A percentile compares a stretch with the other conserved stretches of the same genome.
phyloP scores from a whole-genome alignment of 1,140 invertebrate species.

The Zaprionus vittiger region DNA sequence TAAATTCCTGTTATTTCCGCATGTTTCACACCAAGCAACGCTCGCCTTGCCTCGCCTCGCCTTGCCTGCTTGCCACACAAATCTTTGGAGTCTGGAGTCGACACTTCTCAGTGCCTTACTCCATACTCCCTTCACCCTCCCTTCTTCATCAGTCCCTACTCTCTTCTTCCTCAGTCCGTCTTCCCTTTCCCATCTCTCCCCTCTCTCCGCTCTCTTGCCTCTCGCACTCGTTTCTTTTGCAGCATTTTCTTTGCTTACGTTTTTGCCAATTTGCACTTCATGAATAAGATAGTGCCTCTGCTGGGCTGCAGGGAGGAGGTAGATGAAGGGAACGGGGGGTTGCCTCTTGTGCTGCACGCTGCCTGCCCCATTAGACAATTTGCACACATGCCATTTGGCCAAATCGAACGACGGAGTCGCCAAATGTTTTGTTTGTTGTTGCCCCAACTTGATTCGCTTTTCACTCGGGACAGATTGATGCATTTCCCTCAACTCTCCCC shows the following conservation, averaged over 20 bases:
- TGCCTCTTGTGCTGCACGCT: conserved; percentile 22
- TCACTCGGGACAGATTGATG: conserved; percentile 52
- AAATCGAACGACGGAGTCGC: conserved; percentile 43
- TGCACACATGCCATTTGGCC: conserved; percentile 64
- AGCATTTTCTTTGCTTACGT: conserved; percentile 41
- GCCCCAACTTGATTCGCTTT: conserved; percentile 45
- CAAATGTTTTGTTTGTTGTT: conserved; percentile 52
- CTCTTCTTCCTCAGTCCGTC: not conserved
- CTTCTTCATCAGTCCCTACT: not conserved
- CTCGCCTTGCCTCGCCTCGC: not conserved
- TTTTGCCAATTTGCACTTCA: conserved; percentile 79
- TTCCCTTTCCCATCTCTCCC: not conserved
- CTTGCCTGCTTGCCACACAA: conserved; percentile 39
- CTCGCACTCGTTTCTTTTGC: not conserved
- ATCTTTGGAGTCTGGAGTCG: conserved; percentile 24
- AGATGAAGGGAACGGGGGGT: not conserved
- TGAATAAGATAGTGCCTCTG: conserved; percentile 66
- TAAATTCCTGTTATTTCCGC: conserved; percentile 80
- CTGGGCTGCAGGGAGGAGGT: not conserved
- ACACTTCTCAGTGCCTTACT: not conserved
- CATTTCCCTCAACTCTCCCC: conserved; percentile 6
- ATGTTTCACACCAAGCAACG: conserved; percentile 63
- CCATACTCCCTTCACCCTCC: not conserved
- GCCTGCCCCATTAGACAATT: conserved; percentile 76
- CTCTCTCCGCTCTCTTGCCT: not conserved